A percentile compares a stretch with the other conserved stretches of the same genome.
Evolutionary conservation across 1,140 invertebrate species (phyloP).

Genomic region (Zaprionus ornatus): DNA sequence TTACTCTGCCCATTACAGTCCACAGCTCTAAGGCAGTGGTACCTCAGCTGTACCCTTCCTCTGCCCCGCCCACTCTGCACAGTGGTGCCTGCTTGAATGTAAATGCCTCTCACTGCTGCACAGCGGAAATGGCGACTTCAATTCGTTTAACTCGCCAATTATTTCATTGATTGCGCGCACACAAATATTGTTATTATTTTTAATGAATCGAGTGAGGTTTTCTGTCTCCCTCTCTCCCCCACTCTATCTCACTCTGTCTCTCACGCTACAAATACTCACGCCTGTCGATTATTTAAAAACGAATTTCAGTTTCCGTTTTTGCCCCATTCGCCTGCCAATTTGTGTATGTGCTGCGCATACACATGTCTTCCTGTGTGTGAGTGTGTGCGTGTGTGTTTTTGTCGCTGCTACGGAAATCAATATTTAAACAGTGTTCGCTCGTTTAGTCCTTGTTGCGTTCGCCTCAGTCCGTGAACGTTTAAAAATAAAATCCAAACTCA

Average conservation of each 20-base stretch:
- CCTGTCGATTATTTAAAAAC: conserved; percentile 59
- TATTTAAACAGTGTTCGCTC: conserved; percentile 70
- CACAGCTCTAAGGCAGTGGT: neutral
- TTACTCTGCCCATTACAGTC: neutral
- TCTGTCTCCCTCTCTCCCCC: neutral
- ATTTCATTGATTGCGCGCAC: conserved; percentile 29
- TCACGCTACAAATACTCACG: conserved; percentile 49
- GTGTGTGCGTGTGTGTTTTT: conserved; percentile 23
- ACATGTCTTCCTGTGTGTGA: neutral
- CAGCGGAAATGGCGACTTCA: neutral
- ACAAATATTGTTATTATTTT: conserved; percentile 7
- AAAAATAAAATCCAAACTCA: conserved; percentile 81
- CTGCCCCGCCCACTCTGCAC: neutral
- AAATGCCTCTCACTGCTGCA: neutral
- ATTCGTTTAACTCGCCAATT: conserved; percentile 14
- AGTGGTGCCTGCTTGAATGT: neutral
- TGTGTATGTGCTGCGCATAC: conserved; percentile 14
- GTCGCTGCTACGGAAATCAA: conserved; percentile 70
- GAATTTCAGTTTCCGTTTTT: conserved; percentile 54
- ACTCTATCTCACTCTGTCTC: conserved; percentile 28
- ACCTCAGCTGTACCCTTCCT: neutral
- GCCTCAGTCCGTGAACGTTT: conserved; percentile 53
- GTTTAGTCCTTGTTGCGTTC: conserved; percentile 62
- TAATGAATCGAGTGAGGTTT: conserved; percentile 13
- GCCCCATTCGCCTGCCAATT: conserved; percentile 34